phyloP scores from a whole-genome alignment of 2,113 vertebrate genomes.

The Epinephelus moara region DNA sequence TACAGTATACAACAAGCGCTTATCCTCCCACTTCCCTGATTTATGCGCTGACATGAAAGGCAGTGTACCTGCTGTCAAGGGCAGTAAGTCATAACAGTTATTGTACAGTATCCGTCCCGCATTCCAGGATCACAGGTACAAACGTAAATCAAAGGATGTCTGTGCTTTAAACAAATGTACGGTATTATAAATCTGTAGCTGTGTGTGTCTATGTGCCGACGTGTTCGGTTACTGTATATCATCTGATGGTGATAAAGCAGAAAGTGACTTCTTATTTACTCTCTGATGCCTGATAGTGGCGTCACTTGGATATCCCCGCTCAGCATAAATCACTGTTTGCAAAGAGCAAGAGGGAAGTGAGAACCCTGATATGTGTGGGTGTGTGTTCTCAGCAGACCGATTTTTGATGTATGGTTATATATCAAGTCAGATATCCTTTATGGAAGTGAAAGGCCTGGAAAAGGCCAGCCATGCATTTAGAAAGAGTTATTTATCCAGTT shows the following conservation, averaged over 20 bases:
- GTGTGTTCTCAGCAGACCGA: conserved; percentile 17
- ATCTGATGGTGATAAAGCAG: conserved; percentile 46
- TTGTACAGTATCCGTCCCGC: conserved; percentile 26
- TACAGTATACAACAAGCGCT: conserved; percentile 12
- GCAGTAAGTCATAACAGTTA: conserved; percentile 54
- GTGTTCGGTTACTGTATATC: conserved; percentile 29
- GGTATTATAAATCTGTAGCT: conserved; percentile 39
- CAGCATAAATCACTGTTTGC: conserved; percentile 58
- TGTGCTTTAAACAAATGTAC: conserved; percentile 23
- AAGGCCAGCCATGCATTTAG: background rate
- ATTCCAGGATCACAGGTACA: conserved; percentile 49
- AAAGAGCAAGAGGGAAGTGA: conserved; percentile 61
- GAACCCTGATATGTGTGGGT: conserved; percentile 27
- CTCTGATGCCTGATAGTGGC: conserved; percentile 33
- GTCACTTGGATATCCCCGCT: conserved; percentile 49
- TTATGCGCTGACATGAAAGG: conserved; percentile 51
- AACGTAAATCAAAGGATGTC: conserved; percentile 52
- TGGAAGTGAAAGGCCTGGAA: background rate
- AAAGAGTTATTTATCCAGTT: conserved; percentile 8
- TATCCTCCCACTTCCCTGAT: conserved; percentile 47
- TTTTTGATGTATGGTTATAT: conserved; percentile 4
- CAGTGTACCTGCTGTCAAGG: conserved; percentile 53
- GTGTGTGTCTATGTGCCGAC: conserved; percentile 7
- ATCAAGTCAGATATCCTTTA: conserved; percentile 2
- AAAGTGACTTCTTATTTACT: conserved; percentile 66